Base-by-base conservation (phyloP, 2,113 vertebrate species). In the Alosa alosa region DNA sequence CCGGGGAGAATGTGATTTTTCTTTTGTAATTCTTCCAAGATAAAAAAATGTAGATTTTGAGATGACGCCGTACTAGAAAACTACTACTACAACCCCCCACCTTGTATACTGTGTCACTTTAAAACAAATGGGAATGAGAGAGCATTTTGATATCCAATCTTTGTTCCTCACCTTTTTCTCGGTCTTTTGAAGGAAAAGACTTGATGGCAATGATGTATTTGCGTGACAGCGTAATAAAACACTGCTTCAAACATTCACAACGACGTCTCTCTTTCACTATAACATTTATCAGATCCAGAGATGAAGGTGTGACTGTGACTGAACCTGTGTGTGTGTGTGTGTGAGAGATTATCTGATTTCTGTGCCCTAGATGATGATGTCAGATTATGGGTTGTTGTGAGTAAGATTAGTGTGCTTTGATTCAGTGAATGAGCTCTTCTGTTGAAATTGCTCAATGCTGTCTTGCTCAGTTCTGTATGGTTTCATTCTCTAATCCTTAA, bases 91-190 rank as follows among this genome's bases (percentile, higher is more conserved):
- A 39, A 78, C 72, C 31, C 31, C 72, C 72, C 72, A 78, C 72
- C 72, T 78, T 78, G 31, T 78, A 78, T 78, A 78, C 72, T 78
- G 72, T 78, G 72, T 78, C 72, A 78, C 72, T 78, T 78, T 78
- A 78, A 39, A 20, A 78, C 4, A 39, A 39, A 39, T 39, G 31
- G 64, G 72, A 78, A 78, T 78, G 72, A 78, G 64, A 72, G 72
- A 78, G 36, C 72, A 78, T 78, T 78, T 78, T 78, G 72, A 78
- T 78, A 78, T 78, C 13, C 31, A 15, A 15, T 36, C 72, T 78
- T 36, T 78, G 72, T 78, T 78, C 72, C 72, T 78, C 36, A 36
- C 72, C 18, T 78, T 78, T 72, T 78, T 78, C 72, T 78, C 72
- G 39, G 72, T 36, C 72, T 39, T 78, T 78, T 78, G 11, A 78